Conservation (phyloP, 2,888 invertebrate genomes). For the Perizoma flavofasciatum region DNA sequence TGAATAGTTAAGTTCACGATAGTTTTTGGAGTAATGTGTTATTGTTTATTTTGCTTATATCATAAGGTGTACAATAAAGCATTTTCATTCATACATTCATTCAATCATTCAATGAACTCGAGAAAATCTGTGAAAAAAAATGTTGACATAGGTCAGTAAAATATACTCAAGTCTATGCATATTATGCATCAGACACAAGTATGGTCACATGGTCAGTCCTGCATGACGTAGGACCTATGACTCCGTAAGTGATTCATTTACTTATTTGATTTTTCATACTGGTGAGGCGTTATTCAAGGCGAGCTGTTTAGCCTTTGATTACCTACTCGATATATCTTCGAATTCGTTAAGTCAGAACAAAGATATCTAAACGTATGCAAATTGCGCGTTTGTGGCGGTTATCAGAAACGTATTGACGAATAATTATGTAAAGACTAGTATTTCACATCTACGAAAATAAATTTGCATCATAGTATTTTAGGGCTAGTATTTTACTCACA, state of each 20-base stretch:
- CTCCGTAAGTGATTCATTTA: slow-evolving; percentile 9
- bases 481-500: too few species aligned
- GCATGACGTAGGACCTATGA: slow-evolving; percentile 12
- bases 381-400: slow-evolving; percentile 12
- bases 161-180: slow-evolving; percentile 8
- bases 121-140: too few species aligned
- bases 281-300: slow-evolving; percentile 20
- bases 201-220: slow-evolving; percentile 9
- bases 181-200: slow-evolving; percentile 8
- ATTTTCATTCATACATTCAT: too few species aligned
- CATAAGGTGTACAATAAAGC: too few species aligned
- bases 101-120: too few species aligned
- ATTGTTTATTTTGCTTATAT: too few species aligned
- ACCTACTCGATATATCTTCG: slow-evolving; percentile 3
- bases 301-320: background rate
- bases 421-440: too few species aligned
- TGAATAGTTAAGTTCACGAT: too few species aligned
- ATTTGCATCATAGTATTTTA: too few species aligned
- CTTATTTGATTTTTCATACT: slow-evolving; percentile 18
- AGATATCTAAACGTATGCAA: slow-evolving; percentile 13
- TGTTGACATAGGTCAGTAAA: slow-evolving; percentile 14
- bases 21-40: too few species aligned
- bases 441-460: too few species aligned
- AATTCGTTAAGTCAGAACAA: slow-evolving; percentile 1
- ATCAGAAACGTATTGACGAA: background rate